Evolutionary conservation across 2,113 vertebrate genomes (phyloP).

Genomic region (Otis tarda): DNA sequence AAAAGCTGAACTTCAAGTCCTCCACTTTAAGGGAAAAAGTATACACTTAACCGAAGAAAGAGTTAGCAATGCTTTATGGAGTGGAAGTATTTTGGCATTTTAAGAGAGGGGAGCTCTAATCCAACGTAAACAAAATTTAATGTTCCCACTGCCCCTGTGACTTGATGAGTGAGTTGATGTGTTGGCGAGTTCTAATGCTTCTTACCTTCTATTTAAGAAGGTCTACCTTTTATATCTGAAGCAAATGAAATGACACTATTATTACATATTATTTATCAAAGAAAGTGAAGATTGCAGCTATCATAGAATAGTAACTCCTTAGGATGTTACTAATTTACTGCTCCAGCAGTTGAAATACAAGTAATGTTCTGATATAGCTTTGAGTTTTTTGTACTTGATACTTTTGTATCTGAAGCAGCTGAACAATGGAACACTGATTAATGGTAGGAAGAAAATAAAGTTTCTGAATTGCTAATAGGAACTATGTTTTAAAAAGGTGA

Average conservation of each 20-base stretch:
- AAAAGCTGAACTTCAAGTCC: not conserved
- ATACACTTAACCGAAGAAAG: not conserved
- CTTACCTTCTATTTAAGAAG: not conserved
- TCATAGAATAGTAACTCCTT: not conserved
- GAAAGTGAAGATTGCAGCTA: not conserved
- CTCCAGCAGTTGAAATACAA: not conserved
- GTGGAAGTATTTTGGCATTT: not conserved
- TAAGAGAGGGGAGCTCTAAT: not conserved
- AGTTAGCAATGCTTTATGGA: not conserved
- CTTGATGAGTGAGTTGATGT: not conserved
- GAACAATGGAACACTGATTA: not conserved
- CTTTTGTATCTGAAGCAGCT: not conserved
- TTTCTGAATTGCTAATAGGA: not conserved
- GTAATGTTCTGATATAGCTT: not conserved
- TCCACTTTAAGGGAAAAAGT: not conserved
- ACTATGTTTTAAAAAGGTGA: not conserved
- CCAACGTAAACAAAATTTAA: not conserved
- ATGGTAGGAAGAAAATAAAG: not conserved
- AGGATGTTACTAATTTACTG: not conserved
- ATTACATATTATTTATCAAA: not conserved
- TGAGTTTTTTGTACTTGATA: not conserved
- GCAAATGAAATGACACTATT: not conserved
- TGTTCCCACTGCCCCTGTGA: not conserved
- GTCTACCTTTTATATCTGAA: not conserved
- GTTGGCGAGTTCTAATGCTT: not conserved